Evolutionary conservation across 53 echinoderm and acorn worm genomes (phyloP).

Genomic region (Glandiceps talaboti): DNA sequence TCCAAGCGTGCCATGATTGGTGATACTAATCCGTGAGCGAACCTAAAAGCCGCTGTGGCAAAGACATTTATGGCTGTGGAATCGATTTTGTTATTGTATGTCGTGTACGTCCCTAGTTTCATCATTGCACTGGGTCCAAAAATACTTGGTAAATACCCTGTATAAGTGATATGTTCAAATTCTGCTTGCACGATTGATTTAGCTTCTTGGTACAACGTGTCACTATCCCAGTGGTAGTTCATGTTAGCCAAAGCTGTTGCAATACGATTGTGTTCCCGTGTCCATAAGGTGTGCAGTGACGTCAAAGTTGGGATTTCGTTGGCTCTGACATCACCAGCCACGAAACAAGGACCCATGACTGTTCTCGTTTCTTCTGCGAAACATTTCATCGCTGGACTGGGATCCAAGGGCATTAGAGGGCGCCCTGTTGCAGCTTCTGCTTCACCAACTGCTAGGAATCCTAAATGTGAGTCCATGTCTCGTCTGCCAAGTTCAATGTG

Average conservation of each 20-base stretch:
- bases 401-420: conserved; percentile 22
- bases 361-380: conserved; percentile 10
- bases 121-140: conserved; percentile 12
- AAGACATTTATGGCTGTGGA: conserved; percentile 43
- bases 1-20: conserved; percentile 23
- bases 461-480: background rate
- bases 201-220: conserved; percentile 46
- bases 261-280: conserved; percentile 55
- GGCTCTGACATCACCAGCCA: conserved; percentile 59
- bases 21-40: conserved; percentile 60
- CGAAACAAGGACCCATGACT: conserved; percentile 34
- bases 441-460: background rate
- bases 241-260: conserved; percentile 23
- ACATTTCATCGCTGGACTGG: background rate
- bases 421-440: background rate
- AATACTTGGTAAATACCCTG: conserved; percentile 59
- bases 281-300: conserved; percentile 49
- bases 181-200: conserved; percentile 39
- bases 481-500: background rate
- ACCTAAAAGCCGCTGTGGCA: conserved; percentile 55
- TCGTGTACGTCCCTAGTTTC: background rate
- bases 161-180: conserved; percentile 64
- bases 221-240: conserved; percentile 27
- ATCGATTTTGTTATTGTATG: conserved; percentile 27
- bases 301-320: conserved; percentile 65